Conservation (phyloP, 1,140 invertebrate species). For the Atta colombica region DNA sequence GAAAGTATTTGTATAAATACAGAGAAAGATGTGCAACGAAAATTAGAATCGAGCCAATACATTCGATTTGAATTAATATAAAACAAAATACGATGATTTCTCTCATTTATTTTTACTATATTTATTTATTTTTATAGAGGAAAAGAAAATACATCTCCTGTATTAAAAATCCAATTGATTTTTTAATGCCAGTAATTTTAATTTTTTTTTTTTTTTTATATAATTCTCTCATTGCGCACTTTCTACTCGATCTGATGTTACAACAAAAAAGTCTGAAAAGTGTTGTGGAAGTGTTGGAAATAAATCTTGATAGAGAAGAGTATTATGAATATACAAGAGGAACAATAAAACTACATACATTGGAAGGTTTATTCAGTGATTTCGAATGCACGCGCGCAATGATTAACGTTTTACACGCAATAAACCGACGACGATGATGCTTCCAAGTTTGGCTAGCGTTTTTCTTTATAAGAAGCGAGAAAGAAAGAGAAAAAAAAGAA, state of each 20-base stretch:
- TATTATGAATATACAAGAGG: conserved; percentile 16
- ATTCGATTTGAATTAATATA: background rate
- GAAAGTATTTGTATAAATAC: conserved; percentile 59
- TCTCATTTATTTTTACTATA: conserved; percentile 15
- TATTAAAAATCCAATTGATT: conserved; percentile 1
- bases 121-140: conserved; percentile 6
- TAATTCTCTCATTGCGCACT: conserved; percentile 31
- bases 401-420: conserved; percentile 3
- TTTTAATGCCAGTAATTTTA: background rate
- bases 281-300: background rate
- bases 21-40: conserved; percentile 35
- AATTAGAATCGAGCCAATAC: background rate
- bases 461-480: background rate
- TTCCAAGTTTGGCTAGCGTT: conserved; percentile 41
- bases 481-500: conserved; percentile 2
- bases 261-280: conserved; percentile 1
- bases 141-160: background rate
- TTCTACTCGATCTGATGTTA: background rate
- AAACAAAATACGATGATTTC: background rate
- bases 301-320: background rate
- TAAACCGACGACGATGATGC: conserved; percentile 40
- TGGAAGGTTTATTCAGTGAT: conserved; percentile 18
- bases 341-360: background rate
- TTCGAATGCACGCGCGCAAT: conserved; percentile 6
- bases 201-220: conserved; percentile 12